phyloP scores from a whole-genome alignment of 2,888 invertebrate species.

The Latrodectus elegans region DNA sequence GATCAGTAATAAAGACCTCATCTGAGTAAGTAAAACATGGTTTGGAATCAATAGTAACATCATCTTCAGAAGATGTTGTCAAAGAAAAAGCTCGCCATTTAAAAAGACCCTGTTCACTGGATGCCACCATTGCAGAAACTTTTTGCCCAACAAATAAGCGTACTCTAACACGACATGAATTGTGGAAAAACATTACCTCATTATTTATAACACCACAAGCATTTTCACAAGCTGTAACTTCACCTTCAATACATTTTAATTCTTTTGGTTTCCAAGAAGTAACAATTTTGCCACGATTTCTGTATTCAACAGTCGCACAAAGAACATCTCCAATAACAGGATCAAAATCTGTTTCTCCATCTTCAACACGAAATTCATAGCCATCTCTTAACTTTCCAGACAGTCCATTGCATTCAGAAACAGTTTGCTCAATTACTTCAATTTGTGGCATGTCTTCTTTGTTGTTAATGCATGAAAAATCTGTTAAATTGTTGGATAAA shows the following conservation, averaged over 20 bases:
- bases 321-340: slow-evolving; percentile 55
- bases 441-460: slow-evolving; percentile 10
- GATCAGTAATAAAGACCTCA: slow-evolving; percentile 47
- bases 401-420: slow-evolving; percentile 42
- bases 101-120: slow-evolving; percentile 50
- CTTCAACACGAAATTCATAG: slow-evolving; percentile 32
- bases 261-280: slow-evolving; percentile 56
- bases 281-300: slow-evolving; percentile 33
- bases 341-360: slow-evolving; percentile 53
- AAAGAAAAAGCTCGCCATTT: slow-evolving; percentile 64
- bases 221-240: slow-evolving; percentile 52
- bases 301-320: slow-evolving; percentile 27
- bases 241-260: slow-evolving; percentile 53
- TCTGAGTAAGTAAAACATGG: slow-evolving; percentile 34
- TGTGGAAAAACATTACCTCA: slow-evolving; percentile 45
- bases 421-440: slow-evolving; percentile 47
- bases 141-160: slow-evolving; percentile 48
- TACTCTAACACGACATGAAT: slow-evolving; percentile 45
- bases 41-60: slow-evolving; percentile 14
- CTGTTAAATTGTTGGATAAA: not conserved
- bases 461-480: not conserved
- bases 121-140: slow-evolving; percentile 58
- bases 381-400: slow-evolving; percentile 55
- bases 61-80: slow-evolving; percentile 26
- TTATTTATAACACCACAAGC: slow-evolving; percentile 59